Conservation (phyloP, 1,140 invertebrate genomes). For the Oryzaephilus surinamensis region DNA sequence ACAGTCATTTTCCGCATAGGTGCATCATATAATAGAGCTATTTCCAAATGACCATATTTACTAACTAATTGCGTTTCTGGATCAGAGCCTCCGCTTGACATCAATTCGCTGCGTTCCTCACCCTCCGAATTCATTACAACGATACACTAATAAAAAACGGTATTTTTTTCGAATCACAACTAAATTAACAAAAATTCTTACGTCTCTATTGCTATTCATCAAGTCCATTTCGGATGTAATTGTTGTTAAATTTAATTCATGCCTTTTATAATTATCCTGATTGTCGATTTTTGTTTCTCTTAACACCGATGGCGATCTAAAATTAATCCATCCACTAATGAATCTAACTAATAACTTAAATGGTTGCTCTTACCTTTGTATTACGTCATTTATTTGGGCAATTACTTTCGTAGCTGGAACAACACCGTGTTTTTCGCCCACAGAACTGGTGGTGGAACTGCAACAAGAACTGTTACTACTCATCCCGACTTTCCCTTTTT, state of each 20-base stretch:
- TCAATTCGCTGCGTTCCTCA: conserved; percentile 26
- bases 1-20: conserved; percentile 82
- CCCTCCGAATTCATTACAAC: conserved; percentile 32
- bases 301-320: conserved; percentile 22
- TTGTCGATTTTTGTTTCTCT: conserved; percentile 36
- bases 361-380: conserved; percentile 17
- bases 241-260: conserved; percentile 20
- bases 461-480: conserved; percentile 36
- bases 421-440: conserved; percentile 29
- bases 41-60: conserved; percentile 68
- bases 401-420: conserved; percentile 23
- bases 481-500: conserved; percentile 43
- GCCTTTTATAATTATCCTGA: conserved; percentile 28
- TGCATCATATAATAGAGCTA: conserved; percentile 80
- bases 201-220: conserved; percentile 38
- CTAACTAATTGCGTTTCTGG: conserved; percentile 21
- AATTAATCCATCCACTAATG: not conserved
- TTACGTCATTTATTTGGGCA: conserved; percentile 26
- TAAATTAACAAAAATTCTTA: conserved; percentile 25
- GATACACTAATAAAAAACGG: conserved; percentile 24
- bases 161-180: not conserved
- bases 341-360: not conserved
- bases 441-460: conserved; percentile 34
- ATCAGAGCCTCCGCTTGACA: conserved; percentile 22
- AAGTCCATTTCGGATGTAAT: conserved; percentile 28